Conservation (phyloP, 1,140 invertebrate genomes). For the Aphelenchoides avenae region DNA sequence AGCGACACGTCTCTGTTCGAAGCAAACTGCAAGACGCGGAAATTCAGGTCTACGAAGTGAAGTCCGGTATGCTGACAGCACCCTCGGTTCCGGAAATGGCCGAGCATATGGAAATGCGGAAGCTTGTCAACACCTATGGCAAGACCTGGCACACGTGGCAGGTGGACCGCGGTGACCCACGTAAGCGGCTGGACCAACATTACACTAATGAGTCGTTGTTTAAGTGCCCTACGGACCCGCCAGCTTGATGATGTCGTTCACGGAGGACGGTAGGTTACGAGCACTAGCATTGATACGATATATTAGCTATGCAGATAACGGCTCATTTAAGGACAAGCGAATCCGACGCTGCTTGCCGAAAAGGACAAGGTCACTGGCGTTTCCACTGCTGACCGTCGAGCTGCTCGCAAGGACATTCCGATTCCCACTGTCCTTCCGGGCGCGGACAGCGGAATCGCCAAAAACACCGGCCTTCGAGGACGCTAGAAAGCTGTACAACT, state of each 20-base stretch:
- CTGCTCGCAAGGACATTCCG: not conserved
- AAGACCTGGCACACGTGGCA: slow-evolving; percentile 2
- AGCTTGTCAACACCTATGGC: slow-evolving; percentile 1
- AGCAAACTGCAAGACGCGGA: too few relatives aligned
- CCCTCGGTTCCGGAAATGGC: not conserved
- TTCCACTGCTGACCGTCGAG: not conserved
- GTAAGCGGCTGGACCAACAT: too few relatives aligned
- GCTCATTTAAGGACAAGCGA: slow-evolving; percentile 1
- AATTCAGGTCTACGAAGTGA: slow-evolving; percentile 1
- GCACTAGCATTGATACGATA: not conserved
- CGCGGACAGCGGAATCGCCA: too few relatives aligned
- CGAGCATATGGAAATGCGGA: slow-evolving; percentile 1
- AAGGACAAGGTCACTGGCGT: not conserved
- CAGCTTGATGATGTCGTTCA: slow-evolving; percentile 2
- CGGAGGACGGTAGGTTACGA: not conserved
- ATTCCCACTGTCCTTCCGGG: not conserved
- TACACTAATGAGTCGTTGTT: too few relatives aligned
- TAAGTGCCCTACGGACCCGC: slow-evolving; percentile 3
- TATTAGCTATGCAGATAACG: not conserved
- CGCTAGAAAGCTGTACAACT: too few relatives aligned
- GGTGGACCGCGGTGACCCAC: slow-evolving; percentile 1
- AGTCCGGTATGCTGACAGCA: not conserved
- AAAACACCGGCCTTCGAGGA: too few relatives aligned
- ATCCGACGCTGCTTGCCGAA: not conserved
- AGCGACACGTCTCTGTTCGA: too few relatives aligned